Base-by-base conservation (phyloP, 2,888 invertebrate genomes). In the Dexiosoma caninum region DNA sequence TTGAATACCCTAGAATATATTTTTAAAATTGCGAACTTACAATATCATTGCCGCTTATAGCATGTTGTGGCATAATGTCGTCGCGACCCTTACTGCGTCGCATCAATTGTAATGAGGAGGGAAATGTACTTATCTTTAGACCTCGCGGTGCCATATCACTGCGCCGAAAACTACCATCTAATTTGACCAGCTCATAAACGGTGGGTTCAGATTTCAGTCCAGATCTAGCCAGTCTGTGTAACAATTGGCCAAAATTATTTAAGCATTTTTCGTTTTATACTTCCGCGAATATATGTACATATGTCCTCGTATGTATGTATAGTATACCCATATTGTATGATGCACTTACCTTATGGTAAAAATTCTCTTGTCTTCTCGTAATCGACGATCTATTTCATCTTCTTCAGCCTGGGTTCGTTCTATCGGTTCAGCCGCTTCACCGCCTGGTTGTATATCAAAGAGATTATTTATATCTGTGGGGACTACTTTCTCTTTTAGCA, bases 171-270 rank as follows among this genome's bases (percentile, higher is more conserved):
- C 92, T 91, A 4, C 95, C 95, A 91, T 94, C 93, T 83, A 95
- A 91, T 83, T 93, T 92, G 60, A 95, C 94, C 59, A 92, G 90
- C 87, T 95, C 95, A 91, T 94, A 95, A 71, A 93, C 91, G 1
- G 93, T 92, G 35, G 94, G 92, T 84, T 95, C 95, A 21, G 94
- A 93, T 49, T 95, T 92, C 1, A 95, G 93, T 46, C 94, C 94
- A 6, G 94, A 93, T 85, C 94, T 92, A 86, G 93, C 92, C 79
- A 94, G 89, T 74, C 91, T 91, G 30, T 5, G 5, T 1, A 62
- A 6, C 19, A 27, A 10, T 6, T 14, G 23, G 19, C 0, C 10
- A 2, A 37, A 21, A 35, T 37, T 19, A 14, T 7, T 2, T 10
- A 40, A 37, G 51, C 8, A 37, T 0, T 14, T 1, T 57, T 2